Base-by-base conservation (phyloP, 2,797 vertebrate genomes). In the Thaleichthys pacificus region DNA sequence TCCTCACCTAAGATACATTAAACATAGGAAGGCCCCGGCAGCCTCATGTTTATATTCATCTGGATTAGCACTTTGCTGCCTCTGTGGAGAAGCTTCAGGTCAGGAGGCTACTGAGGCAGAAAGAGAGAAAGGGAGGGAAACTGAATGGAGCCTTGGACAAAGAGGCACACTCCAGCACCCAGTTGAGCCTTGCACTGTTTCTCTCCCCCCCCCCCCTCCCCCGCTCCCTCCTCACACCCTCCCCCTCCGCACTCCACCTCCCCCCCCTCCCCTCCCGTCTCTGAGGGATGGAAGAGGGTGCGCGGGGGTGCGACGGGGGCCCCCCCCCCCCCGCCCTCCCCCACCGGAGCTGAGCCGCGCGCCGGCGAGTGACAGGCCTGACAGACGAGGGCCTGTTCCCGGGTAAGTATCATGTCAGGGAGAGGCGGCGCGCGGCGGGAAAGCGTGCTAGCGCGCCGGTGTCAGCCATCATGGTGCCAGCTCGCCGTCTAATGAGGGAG, bases 401-500 rank as follows among this genome's bases (percentile, higher is more conserved):
- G 93, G 94, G 94, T 96, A 95, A 96, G 95, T 94, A 94, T 93
- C 93, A 89, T 96, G 95, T 95, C 93, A 93, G 93, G 85, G 87
- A 88, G 89, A 86, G 54, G 92, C 49, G 79, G 89, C 74, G 81
- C 74, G 87, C 86, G 88, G 87, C 58, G 24, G 89, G 93, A 93
- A 87, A 35, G 91, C 86, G 90, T 92, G 91, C 82, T 80, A 5
- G 87, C 87, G 91, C 90, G 89, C 91, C 90, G 77, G 93, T 84
- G 91, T 89, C 85, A 94, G 84, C 90, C 90, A 90, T 93, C 93
- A 94, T 86, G 89, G 91, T 86, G 77, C 79, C 82, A 88, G 90
- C 83, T 94, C 92, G 89, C 83, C 89, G 95, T 96, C 94, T 97
- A 98, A 98, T 98, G 97, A 99, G 97, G 93, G 93, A 92, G 92